A percentile compares a stretch with the other conserved stretches of the same genome.
These are phyloP conservation scores for Cromileptes altivelis DNA, from an alignment of 2,113 vertebrate species.

Conservation along the genomic window DNA sequence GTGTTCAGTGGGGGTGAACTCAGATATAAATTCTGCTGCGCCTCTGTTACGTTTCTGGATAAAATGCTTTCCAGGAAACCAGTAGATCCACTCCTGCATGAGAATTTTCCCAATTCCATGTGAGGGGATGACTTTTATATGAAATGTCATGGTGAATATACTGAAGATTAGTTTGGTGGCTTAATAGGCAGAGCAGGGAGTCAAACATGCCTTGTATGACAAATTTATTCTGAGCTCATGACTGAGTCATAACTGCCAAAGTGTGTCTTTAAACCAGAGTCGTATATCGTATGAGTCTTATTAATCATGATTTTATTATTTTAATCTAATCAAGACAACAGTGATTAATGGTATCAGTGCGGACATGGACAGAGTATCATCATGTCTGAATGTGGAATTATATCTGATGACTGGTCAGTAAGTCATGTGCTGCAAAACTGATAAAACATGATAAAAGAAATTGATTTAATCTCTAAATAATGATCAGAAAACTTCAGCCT, in stretches of 20 bases:
- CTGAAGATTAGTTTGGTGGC: conserved; percentile 1
- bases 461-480: neutral
- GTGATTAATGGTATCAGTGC: neutral
- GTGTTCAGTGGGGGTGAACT: conserved; percentile 18
- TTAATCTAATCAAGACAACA: neutral
- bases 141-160: neutral
- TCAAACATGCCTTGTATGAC: neutral
- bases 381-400: neutral
- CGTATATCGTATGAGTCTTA: no score
- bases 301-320: neutral
- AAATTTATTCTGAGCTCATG: neutral
- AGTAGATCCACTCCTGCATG: neutral
- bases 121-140: neutral
- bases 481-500: neutral
- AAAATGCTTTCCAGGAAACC: conserved; percentile 26
- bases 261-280: neutral
- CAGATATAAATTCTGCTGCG: neutral
- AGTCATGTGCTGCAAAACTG: neutral
- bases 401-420: neutral
- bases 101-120: neutral
- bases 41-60: conserved; percentile 6
- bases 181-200: neutral
- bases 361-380: neutral
- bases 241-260: neutral
- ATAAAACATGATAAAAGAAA: neutral